phyloP scores from a whole-genome alignment of 2,888 invertebrate genomes.

The Cheilosia vernalis region DNA sequence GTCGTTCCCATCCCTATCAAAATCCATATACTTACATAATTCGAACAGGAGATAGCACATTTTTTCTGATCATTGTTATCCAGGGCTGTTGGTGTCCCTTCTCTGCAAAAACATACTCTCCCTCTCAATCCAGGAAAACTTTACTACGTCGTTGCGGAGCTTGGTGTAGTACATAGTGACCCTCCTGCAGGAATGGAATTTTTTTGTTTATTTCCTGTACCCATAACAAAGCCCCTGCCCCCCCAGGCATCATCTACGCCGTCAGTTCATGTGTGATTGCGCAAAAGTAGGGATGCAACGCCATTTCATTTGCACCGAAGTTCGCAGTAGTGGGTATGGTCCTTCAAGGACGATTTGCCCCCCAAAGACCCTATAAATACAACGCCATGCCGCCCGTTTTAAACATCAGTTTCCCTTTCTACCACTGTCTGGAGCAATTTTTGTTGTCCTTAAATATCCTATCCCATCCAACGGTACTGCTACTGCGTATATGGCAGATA shows the following conservation, averaged over 20 bases:
- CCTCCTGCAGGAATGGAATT: neutral
- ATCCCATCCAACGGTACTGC: constrained; percentile 10
- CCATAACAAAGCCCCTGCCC: constrained; percentile 48
- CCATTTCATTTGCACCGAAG: constrained; percentile 19
- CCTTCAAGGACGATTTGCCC: constrained; percentile 75
- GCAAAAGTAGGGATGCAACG: constrained; percentile 52
- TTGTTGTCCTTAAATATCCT: constrained; percentile 27
- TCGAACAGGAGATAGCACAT: constrained; percentile 22
- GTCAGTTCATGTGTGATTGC: neutral
- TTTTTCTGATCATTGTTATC: constrained; percentile 25
- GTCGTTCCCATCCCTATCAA: constrained; percentile 35
- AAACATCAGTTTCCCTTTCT: constrained; percentile 81
- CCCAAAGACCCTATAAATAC: neutral
- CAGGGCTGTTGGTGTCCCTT: constrained; percentile 21
- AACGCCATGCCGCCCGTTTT: constrained; percentile 46
- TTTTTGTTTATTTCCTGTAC: constrained; percentile 9
- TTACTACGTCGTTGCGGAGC: constrained; percentile 8
- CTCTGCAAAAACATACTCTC: neutral
- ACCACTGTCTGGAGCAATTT: constrained; percentile 79
- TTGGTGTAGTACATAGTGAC: constrained; percentile 4
- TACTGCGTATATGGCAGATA: constrained; percentile 28
- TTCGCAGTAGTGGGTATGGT: constrained; percentile 68
- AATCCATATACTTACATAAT: constrained; percentile 18
- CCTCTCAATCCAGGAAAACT: constrained; percentile 2
- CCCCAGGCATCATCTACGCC: constrained; percentile 62